These are phyloP conservation scores for Amphibalanus amphitrite DNA, from an alignment of 1,140 invertebrate genomes.

Conservation along the genomic window DNA sequence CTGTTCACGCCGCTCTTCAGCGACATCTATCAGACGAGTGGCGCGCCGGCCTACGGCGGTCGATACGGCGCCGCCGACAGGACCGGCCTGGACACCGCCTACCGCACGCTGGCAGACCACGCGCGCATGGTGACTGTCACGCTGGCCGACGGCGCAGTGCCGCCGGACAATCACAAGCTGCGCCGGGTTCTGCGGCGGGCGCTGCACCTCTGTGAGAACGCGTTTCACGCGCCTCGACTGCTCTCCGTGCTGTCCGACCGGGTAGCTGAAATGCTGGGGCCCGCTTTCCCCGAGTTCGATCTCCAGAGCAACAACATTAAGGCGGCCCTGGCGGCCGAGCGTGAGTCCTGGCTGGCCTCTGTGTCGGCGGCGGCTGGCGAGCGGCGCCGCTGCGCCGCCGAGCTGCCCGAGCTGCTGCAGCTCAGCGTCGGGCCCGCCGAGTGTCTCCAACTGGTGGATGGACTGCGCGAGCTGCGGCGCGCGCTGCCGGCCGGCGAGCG, in stretches of 20 bases:
- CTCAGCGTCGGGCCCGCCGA: constrained; percentile 7
- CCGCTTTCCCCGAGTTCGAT: constrained; percentile 62
- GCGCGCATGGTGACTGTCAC: constrained; percentile 63
- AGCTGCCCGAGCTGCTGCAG: constrained; percentile 5
- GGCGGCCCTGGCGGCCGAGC: constrained; percentile 5
- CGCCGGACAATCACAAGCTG: constrained; percentile 57
- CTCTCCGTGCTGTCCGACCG: constrained; percentile 21
- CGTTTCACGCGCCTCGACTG: constrained; percentile 30
- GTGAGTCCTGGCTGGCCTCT: background rate
- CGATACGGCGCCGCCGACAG: constrained; percentile 37
- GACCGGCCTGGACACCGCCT: constrained; percentile 48
- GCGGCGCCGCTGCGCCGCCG: constrained; percentile 2
- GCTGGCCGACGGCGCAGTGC: constrained; percentile 63
- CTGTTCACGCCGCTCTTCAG: constrained; percentile 67
- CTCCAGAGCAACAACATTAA: constrained; percentile 40
- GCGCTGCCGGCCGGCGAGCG: constrained; percentile 20
- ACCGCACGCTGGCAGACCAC: constrained; percentile 74
- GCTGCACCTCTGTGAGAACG: constrained; percentile 43
- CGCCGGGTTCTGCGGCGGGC: constrained; percentile 59
- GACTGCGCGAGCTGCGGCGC: constrained; percentile 31
- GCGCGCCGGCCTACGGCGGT: constrained; percentile 37
- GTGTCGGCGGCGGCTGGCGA: background rate
- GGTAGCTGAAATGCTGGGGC: constrained; percentile 49
- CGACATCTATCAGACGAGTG: constrained; percentile 47
- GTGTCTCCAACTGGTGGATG: constrained; percentile 9